Conservation (phyloP, 2,797 vertebrate species). For the Tapera naevia region DNA sequence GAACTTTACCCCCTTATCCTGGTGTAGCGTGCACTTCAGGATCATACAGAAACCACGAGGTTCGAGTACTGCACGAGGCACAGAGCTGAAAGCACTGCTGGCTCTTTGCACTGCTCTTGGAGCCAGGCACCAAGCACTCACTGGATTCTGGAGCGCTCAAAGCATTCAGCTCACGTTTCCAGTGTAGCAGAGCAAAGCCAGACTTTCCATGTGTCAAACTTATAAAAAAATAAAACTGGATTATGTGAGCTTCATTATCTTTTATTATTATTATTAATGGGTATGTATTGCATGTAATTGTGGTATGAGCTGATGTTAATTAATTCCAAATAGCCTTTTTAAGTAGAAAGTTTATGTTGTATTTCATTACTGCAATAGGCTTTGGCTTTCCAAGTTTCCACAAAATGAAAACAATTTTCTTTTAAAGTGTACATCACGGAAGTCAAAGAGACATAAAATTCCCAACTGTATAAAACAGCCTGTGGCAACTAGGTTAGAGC, state of each 20-base stretch:
- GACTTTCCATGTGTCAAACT: neutral
- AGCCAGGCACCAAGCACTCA: neutral
- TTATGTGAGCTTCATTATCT: neutral
- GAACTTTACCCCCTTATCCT: neutral
- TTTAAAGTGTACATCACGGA: conserved; percentile 64
- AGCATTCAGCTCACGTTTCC: neutral
- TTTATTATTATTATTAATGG: neutral
- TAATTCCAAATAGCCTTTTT: conserved; percentile 21
- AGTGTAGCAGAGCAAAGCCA: neutral
- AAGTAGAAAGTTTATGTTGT: conserved; percentile 18
- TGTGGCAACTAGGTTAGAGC: conserved; percentile 63
- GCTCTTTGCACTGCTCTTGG: neutral
- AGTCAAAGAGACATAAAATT: conserved; percentile 66
- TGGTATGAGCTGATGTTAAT: neutral
- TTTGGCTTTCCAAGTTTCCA: conserved; percentile 57
- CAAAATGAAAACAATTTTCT: conserved; percentile 58
- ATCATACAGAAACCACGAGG: fast-evolving
- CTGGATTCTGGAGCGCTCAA: neutral
- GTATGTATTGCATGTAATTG: neutral
- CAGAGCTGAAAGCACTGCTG: neutral
- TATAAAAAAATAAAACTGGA: neutral
- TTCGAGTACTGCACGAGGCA: neutral
- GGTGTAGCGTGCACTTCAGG: neutral
- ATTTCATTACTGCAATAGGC: conserved; percentile 22
- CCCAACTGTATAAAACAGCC: conserved; percentile 48